Conservation (phyloP, 2,888 invertebrate genomes). For the Cyclophora punctaria region DNA sequence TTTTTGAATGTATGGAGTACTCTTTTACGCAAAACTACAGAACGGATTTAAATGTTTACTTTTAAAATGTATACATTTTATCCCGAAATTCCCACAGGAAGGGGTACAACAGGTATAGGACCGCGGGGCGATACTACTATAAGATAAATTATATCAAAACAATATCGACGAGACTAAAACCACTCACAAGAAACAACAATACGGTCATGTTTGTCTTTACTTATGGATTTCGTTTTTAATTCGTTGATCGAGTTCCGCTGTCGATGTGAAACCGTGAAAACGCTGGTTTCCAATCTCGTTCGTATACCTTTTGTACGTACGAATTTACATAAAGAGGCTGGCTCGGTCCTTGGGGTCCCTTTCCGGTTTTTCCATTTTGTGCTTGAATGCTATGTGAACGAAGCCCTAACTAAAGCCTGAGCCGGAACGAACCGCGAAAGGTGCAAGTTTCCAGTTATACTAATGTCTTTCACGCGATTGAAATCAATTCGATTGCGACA, state of each 20-base stretch:
- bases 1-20: too few species aligned
- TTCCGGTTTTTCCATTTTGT: slow-evolving; percentile 66
- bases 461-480: slow-evolving; percentile 33
- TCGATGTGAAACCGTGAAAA: slow-evolving; percentile 43
- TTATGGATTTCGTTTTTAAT: slow-evolving; percentile 37
- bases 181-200: too few species aligned
- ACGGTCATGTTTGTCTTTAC: slow-evolving; percentile 30
- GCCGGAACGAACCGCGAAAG: slow-evolving; percentile 45
- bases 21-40: too few species aligned
- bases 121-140: too few species aligned
- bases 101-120: too few species aligned
- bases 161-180: not conserved
- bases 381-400: slow-evolving; percentile 54
- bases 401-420: slow-evolving; percentile 41
- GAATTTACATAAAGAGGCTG: slow-evolving; percentile 68
- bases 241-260: slow-evolving; percentile 30
- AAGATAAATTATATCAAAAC: not conserved
- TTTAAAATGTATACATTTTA: too few species aligned
- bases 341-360: slow-evolving; percentile 63
- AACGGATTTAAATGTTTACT: too few species aligned
- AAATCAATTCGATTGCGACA: slow-evolving; percentile 24
- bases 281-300: slow-evolving; percentile 55
- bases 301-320: slow-evolving; percentile 57
- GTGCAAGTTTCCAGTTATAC: slow-evolving; percentile 20
- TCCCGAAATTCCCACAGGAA: too few species aligned